phyloP scores from a whole-genome alignment of 1,140 invertebrate species.

The Druon quercuslanigerum region DNA sequence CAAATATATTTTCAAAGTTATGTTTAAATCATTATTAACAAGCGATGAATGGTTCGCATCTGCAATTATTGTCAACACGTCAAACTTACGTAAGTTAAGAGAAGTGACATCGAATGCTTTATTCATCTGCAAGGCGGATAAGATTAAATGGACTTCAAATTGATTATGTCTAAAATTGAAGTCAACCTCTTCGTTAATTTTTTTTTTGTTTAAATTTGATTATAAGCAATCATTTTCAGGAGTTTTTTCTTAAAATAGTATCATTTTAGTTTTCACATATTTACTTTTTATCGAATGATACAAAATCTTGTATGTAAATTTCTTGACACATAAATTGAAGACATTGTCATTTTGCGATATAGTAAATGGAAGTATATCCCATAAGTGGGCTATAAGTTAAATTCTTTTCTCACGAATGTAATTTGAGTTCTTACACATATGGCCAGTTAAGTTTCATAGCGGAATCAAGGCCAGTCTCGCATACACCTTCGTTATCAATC shows the following conservation, averaged over 20 bases:
- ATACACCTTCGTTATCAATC: slow-evolving; percentile 16
- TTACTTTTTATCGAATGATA: no score
- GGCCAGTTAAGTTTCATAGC: slow-evolving; percentile 19
- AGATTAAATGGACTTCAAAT: slow-evolving; percentile 11
- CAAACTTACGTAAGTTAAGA: slow-evolving; percentile 1
- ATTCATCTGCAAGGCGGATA: not conserved
- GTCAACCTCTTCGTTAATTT: not conserved
- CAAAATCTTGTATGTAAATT: not conserved
- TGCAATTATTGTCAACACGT: not conserved
- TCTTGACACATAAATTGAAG: not conserved
- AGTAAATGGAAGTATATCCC: not conserved
- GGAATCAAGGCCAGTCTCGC: slow-evolving; percentile 3
- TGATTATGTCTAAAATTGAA: not conserved
- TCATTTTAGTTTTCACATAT: no score
- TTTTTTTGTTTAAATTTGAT: no score
- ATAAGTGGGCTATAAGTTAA: slow-evolving; percentile 19
- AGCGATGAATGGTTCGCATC: slow-evolving; percentile 9
- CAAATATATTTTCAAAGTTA: not conserved
- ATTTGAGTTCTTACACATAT: slow-evolving; percentile 26
- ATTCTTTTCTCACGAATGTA: slow-evolving; percentile 18
- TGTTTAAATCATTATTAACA: not conserved
- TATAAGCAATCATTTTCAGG: no score
- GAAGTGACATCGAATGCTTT: not conserved
- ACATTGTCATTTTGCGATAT: not conserved
- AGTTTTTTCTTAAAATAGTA: no score